phyloP scores from a whole-genome alignment of 2,113 vertebrate species.

The Bothrops jararaca region DNA sequence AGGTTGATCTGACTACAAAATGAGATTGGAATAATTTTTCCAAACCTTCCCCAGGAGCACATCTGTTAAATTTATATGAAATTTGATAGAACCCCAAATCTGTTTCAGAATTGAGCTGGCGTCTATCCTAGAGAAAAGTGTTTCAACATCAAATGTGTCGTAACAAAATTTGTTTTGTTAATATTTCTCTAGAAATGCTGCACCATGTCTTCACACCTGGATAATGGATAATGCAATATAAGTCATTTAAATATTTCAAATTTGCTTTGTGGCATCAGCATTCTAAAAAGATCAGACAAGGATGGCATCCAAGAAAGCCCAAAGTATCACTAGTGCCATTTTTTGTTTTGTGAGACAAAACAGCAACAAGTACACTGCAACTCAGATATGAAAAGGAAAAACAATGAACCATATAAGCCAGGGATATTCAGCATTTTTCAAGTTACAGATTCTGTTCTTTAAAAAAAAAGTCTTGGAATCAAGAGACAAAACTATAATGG shows the following conservation, averaged over 20 bases:
- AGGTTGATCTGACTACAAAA: neutral
- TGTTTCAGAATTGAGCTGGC: neutral
- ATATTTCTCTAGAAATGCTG: neutral
- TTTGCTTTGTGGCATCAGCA: neutral
- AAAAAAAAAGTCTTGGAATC: neutral
- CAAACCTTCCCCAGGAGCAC: neutral
- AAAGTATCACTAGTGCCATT: neutral
- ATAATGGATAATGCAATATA: neutral
- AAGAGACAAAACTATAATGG: neutral
- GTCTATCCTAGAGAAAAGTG: neutral
- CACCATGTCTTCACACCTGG: neutral
- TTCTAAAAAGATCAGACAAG: neutral
- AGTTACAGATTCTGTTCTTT: neutral
- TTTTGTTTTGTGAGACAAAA: neutral
- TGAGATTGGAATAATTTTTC: neutral
- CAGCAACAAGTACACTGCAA: neutral
- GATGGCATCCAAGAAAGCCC: neutral
- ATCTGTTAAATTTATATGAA: neutral
- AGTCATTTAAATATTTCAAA: neutral
- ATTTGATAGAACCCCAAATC: neutral
- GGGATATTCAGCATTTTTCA: neutral
- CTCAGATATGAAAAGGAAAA: neutral
- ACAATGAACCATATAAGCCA: neutral
- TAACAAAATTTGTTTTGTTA: neutral
- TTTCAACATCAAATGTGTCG: neutral